phyloP scores from a whole-genome alignment of 2,888 invertebrate species.

The Argynnis bischoffii region DNA sequence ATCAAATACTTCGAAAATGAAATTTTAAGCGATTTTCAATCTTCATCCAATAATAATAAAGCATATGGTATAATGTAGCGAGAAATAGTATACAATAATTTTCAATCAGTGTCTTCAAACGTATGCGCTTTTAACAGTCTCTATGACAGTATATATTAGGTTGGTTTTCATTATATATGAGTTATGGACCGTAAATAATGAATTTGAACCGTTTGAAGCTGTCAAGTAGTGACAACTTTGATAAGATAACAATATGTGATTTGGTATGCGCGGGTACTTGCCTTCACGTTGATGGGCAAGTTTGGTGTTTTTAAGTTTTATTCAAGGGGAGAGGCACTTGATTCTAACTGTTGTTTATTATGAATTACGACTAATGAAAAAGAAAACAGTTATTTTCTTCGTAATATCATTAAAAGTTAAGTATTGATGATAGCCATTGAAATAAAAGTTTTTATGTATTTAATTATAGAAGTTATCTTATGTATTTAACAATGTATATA shows the following conservation, averaged over 20 bases:
- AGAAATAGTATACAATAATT: slow-evolving; percentile 8
- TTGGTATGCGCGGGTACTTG: slow-evolving; percentile 31
- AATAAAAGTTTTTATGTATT: too few relatives aligned
- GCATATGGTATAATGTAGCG: not conserved
- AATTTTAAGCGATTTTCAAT: slow-evolving; percentile 2
- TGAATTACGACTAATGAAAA: too few relatives aligned
- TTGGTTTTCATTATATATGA: not conserved
- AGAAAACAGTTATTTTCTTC: too few relatives aligned
- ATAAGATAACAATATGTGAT: slow-evolving; percentile 36
- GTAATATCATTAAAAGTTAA: too few relatives aligned
- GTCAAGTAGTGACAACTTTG: slow-evolving; percentile 36
- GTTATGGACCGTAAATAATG: slow-evolving; percentile 16
- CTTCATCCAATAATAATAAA: slow-evolving; percentile 7
- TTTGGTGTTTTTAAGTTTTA: slow-evolving; percentile 14
- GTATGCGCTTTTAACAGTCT: not conserved
- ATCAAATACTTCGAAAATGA: not conserved
- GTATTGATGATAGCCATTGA: too few relatives aligned
- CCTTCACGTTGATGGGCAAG: slow-evolving; percentile 32
- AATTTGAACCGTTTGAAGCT: slow-evolving; percentile 31
- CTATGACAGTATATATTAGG: slow-evolving; percentile 20
- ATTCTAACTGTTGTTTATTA: too few relatives aligned
- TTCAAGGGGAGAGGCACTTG: not conserved
- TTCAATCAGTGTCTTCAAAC: slow-evolving; percentile 15
- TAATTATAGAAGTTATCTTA: too few relatives aligned
- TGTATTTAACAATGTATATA: too few relatives aligned